Evolutionary conservation across 2,888 invertebrate species (phyloP).

Genomic region (Argynnis bischoffii): DNA sequence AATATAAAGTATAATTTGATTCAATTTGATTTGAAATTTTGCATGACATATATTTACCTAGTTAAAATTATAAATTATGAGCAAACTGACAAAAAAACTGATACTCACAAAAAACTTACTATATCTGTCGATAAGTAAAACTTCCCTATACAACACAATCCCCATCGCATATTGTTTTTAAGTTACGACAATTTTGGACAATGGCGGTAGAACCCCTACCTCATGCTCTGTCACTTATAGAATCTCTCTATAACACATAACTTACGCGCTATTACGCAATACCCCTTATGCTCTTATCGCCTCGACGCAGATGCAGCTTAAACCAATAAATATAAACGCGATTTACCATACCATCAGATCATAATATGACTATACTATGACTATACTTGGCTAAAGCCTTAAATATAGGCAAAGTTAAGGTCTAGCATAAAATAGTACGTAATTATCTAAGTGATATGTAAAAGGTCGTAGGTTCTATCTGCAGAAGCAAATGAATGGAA

Average conservation of each 20-base stretch:
- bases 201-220: conserved; percentile 55
- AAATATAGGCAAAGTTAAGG: too few species aligned
- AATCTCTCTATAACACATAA: conserved; percentile 2
- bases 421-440: too few species aligned
- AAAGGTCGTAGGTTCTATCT: too few species aligned
- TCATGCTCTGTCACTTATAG: conserved; percentile 7
- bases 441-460: too few species aligned
- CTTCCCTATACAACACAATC: conserved; percentile 1
- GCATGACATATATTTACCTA: not conserved
- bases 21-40: too few species aligned
- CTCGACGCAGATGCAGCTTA: conserved; percentile 17
- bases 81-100: not conserved
- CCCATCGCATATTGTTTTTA: conserved; percentile 68
- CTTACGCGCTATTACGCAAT: conserved; percentile 12
- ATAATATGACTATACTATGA: not conserved
- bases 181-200: conserved; percentile 70
- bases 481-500: too few species aligned
- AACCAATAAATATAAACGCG: conserved; percentile 2
- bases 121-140: not conserved
- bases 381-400: too few species aligned
- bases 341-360: conserved; percentile 5
- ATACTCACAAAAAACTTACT: too few species aligned
- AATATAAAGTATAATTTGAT: too few species aligned
- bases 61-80: not conserved
- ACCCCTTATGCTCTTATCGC: conserved; percentile 14